phyloP scores from a whole-genome alignment of 2,888 invertebrate genomes.

The Steinernema hermaphroditum region DNA sequence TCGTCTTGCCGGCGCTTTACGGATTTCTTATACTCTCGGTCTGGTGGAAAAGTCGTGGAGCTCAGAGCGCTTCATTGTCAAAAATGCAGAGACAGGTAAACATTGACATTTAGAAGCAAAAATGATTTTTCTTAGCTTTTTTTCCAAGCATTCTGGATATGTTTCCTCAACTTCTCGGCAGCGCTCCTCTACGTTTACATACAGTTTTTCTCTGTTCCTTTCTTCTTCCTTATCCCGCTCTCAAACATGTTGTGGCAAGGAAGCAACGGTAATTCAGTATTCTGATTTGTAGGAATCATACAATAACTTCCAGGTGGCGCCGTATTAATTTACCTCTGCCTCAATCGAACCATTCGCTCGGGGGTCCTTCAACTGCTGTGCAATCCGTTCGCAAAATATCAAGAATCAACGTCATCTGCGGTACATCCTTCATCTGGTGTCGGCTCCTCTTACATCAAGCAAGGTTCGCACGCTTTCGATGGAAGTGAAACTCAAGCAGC shows the following conservation, averaged over 20 bases:
- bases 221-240: neutral
- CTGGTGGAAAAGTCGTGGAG: constrained; percentile 1
- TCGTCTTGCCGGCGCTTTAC: constrained; percentile 2
- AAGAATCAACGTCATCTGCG: too few relatives aligned
- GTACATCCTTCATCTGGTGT: too few relatives aligned
- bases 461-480: too few relatives aligned
- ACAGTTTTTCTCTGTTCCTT: neutral
- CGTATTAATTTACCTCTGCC: constrained; percentile 20
- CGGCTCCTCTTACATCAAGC: too few relatives aligned
- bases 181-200: constrained; percentile 23
- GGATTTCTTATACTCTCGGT: neutral
- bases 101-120: neutral
- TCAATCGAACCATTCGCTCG: constrained; percentile 18
- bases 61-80: neutral
- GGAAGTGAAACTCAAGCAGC: too few relatives aligned
- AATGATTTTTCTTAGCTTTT: constrained; percentile 20
- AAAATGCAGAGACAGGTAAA: constrained; percentile 27
- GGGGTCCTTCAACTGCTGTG: neutral
- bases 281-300: neutral
- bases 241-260: constrained; percentile 14
- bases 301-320: neutral
- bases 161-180: constrained; percentile 15
- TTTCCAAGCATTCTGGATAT: constrained; percentile 22
- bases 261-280: constrained; percentile 7
- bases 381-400: too few relatives aligned